Evolutionary conservation across 2,888 invertebrate species (phyloP).

Genomic region (Macropis europaea): DNA sequence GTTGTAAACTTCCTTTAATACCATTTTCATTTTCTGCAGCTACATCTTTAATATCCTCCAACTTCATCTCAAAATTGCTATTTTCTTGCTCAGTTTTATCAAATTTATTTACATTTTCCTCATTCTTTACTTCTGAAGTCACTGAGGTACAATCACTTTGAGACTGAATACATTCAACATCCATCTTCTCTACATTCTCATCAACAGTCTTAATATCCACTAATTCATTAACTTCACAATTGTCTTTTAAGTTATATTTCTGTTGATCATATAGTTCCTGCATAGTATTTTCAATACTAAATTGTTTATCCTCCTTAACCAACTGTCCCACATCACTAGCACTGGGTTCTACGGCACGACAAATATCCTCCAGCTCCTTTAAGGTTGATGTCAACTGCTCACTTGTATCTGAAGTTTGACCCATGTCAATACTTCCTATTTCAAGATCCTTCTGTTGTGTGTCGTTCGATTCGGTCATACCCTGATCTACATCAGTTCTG

Average conservation of each 20-base stretch:
- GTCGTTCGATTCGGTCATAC: background rate
- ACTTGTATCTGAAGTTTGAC: background rate
- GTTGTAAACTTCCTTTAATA: slow-evolving; percentile 64
- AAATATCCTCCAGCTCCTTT: background rate
- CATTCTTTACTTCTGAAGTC: background rate
- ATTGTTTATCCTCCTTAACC: background rate
- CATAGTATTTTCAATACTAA: background rate
- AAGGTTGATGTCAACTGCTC: background rate
- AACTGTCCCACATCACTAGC: background rate
- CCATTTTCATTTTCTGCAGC: slow-evolving; percentile 20
- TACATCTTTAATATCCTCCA: background rate
- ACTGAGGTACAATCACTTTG: background rate
- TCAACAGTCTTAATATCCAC: background rate
- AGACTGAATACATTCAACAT: background rate
- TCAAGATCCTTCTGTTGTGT: background rate
- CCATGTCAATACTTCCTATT: background rate
- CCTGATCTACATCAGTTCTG: slow-evolving; percentile 54
- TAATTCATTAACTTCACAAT: background rate
- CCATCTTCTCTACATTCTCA: background rate
- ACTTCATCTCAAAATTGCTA: background rate
- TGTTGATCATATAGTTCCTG: background rate
- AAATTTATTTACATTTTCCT: slow-evolving; percentile 2
- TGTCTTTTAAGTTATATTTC: background rate
- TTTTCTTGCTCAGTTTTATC: background rate
- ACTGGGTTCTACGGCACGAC: background rate